Base-by-base conservation (phyloP, 2,797 vertebrate genomes). In the Serranus cabrilla region DNA sequence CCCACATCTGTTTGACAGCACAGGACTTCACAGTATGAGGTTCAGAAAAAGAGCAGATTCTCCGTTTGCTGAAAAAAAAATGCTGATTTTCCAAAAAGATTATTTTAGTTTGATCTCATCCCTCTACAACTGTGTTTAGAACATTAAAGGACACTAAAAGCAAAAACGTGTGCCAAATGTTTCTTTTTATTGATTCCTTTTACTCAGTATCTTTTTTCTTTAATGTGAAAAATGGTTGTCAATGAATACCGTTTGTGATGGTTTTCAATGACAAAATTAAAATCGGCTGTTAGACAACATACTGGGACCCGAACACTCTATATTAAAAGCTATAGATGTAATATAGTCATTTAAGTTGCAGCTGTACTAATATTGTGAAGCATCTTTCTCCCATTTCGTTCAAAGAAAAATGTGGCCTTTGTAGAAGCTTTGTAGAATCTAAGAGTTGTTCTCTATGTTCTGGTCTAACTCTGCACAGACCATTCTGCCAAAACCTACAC, bases 401-500 rank as follows among this genome's bases (percentile, higher is more conserved):
- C 5, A 52, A 49, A 18, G 21, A 14, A 10, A 50, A 51, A 42
- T 34, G 31, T 11, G 39, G 18, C 23, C 42, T 27, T n/a, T n/a
- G n/a, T n/a, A n/a, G n/a, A 18, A 37, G 13, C 17, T 75, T 23
- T 21, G 47, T 57, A 43, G 34, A 59, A 17, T 47, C 56, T 63
- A 31, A 45, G 14, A 56, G 42, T 45, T 70, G 18, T 25, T 14
- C 55, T 69, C 27, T n/a, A 37, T 71, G 16, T 76, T 37, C 34
- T 72, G 50, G 23, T 16, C 47, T 64, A 23, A 60, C 73, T 52
- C 21, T 43, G 1, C 10, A n/a, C 57, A 97, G 97, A 96, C 39
- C 94, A 91, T 11, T n/a, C 89, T 43, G 90, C 87, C 70, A 96
- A 93, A 86, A 76, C 89, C 0, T 90, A 92, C 52, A 79, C 63